phyloP scores from a whole-genome alignment of 2,888 invertebrate species.

The Emmelina monodactyla region DNA sequence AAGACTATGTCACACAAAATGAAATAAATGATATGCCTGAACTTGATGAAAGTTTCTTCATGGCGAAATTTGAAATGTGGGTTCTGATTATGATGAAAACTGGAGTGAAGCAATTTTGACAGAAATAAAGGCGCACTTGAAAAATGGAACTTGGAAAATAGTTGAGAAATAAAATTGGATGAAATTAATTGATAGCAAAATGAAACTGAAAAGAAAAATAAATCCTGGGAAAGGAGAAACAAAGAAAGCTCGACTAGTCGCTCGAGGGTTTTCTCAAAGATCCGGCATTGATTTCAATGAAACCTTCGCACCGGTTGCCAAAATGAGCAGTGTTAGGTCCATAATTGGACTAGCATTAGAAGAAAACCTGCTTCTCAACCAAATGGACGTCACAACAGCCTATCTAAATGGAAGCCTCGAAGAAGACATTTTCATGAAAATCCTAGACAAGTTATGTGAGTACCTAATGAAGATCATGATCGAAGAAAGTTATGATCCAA shows the following conservation, averaged over 20 bases:
- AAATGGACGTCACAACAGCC: conserved; percentile 13
- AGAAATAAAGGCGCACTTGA: conserved; percentile 1
- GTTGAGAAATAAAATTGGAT: background rate
- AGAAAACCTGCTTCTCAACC: background rate
- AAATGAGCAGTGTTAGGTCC: background rate
- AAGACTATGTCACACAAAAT: background rate
- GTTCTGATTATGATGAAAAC: background rate
- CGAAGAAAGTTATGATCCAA: too few relatives aligned
- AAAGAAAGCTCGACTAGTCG: conserved; percentile 7
- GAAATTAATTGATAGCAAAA: conserved; percentile 1
- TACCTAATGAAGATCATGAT: too few relatives aligned
- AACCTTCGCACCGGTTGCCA: background rate
- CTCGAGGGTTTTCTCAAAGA: conserved; percentile 5
- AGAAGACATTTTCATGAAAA: conserved; percentile 4
- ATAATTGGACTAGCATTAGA: background rate
- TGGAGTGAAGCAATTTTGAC: conserved; percentile 6
- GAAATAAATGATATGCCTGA: background rate
- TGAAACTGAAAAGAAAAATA: background rate
- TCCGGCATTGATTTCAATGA: conserved; percentile 1
- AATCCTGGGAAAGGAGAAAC: background rate
- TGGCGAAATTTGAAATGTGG: conserved; percentile 2
- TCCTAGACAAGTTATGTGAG: too few relatives aligned
- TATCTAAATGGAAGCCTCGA: conserved; percentile 16
- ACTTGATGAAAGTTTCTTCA: conserved; percentile 2
- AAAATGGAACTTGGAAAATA: conserved; percentile 3